Base-by-base conservation (phyloP, 2,113 vertebrate species). In the Progne subis region DNA sequence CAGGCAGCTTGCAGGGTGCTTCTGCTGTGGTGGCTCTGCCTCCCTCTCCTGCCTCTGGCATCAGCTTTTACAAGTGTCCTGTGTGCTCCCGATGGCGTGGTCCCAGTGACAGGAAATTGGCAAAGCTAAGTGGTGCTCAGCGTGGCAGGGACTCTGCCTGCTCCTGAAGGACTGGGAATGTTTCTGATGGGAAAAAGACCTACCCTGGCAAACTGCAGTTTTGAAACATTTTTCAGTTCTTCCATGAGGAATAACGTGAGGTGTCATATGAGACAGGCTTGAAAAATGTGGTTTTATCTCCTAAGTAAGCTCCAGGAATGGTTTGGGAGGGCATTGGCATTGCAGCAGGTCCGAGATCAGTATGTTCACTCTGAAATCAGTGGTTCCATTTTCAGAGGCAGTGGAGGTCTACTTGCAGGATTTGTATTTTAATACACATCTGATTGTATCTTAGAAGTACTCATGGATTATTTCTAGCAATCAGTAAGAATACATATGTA, bases 311-410 rank as follows among this genome's bases (percentile, higher is more conserved):
- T 79, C 28, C 77, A 80, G 39, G 31, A 34, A 70, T 14, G 14
- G 24, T 79, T 71, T 86, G 56, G 68, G 81, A 64, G 69, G 53
- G 12, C 59, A 21, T 0, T 46, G 63, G 44, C 52, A 49, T 44
- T 18, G 31, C 4, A 10, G 26, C 49, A 46, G 6, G 53, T 71
- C 80, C 95, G 86, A 86, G 90, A 74, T 89, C 63, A 84, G 67
- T 46, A 69, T 12, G 16, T 56, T 86, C 81, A 44, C 71, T 83
- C 47, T 76, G 56, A 90, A 95, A 88, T 57, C 44, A 74, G 81
- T 77, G 70, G 44, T 59, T 96, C 88, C 94, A 57, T 90, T 96
- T 96, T 86, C 78, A 96, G 94, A 96, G 80, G 85, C 92, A 88
- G 6, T 56, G 52, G 70, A 82, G 76, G 71, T 81, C 81, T 93